Evolutionary conservation across 2,888 invertebrate species (phyloP).

Genomic region (Ellobium chinense): DNA sequence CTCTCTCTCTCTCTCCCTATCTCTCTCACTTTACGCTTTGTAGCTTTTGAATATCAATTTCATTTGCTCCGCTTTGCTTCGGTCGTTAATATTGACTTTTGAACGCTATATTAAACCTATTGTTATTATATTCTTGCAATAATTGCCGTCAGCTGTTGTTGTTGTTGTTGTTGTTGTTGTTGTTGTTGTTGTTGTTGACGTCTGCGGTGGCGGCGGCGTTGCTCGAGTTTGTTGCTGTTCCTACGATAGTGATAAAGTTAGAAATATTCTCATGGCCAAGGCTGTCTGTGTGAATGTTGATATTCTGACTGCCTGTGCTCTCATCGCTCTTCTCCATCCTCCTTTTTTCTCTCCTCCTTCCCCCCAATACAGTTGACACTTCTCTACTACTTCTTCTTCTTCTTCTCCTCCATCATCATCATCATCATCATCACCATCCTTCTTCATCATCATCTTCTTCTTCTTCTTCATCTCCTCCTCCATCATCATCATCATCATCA

Average conservation of each 20-base stretch:
- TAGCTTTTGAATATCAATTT: no score
- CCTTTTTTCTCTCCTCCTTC: neutral
- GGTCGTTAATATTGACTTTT: no score
- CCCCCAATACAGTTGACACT: neutral
- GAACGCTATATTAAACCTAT: no score
- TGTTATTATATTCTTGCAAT: no score
- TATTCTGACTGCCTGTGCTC: neutral
- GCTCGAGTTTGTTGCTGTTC: no score
- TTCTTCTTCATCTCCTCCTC: neutral
- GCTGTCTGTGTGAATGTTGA: neutral
- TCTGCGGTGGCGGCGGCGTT: no score
- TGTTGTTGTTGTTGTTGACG: no score
- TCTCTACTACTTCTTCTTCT: neutral
- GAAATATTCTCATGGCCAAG: neutral
- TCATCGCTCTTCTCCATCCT: slow-evolving; percentile 1
- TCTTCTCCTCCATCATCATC: slow-evolving; percentile 2
- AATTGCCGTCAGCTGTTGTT: no score
- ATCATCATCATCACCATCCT: slow-evolving; percentile 13
- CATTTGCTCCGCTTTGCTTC: no score
- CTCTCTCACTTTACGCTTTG: slow-evolving; percentile 9
- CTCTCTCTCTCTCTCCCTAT: slow-evolving; percentile 5
- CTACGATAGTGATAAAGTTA: no score
- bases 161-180: no score
- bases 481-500: slow-evolving; percentile 29
- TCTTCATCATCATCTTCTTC: slow-evolving; percentile 15